Percentiles rank a stretch among this genome's conserved stretches.
Evolutionary conservation across 2,888 invertebrate species (phyloP).

Genomic region (Gisinianus flammeolus): DNA sequence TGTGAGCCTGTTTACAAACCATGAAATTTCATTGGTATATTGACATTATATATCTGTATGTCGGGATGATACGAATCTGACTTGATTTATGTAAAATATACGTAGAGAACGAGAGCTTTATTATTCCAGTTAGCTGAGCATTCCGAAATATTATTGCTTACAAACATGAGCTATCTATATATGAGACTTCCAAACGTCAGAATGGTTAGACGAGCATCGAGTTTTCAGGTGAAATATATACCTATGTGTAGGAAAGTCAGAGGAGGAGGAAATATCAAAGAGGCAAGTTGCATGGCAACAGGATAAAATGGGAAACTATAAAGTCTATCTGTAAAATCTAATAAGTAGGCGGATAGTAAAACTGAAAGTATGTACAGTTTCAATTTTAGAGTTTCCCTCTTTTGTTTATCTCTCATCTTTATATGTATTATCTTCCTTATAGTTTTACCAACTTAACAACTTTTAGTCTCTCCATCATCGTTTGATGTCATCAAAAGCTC

Average conservation of each 20-base stretch:
- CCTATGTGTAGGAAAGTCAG: not conserved
- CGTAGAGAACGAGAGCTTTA: no score
- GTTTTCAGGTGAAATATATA: not conserved
- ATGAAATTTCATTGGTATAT: no score
- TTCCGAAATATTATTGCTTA: no score
- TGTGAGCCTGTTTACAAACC: no score
- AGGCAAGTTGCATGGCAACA: not conserved
- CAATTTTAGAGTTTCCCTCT: no score
- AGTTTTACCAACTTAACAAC: slow-evolving; percentile 20
- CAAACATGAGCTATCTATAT: no score
- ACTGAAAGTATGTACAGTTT: not conserved
- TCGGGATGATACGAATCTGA: no score
- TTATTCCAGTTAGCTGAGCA: slow-evolving; percentile 7
- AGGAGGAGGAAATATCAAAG: not conserved
- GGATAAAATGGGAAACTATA: not conserved
- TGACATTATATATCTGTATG: no score
- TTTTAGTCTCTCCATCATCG: not conserved
- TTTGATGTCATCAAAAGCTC: not conserved
- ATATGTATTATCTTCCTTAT: not conserved
- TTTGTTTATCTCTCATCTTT: no score
- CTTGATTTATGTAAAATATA: no score
- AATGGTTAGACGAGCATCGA: no score
- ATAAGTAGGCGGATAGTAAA: not conserved
- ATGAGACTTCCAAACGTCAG: no score
- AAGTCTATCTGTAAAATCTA: not conserved